Conservation (phyloP, 1,140 invertebrate species). For the Ericerus pela region DNA sequence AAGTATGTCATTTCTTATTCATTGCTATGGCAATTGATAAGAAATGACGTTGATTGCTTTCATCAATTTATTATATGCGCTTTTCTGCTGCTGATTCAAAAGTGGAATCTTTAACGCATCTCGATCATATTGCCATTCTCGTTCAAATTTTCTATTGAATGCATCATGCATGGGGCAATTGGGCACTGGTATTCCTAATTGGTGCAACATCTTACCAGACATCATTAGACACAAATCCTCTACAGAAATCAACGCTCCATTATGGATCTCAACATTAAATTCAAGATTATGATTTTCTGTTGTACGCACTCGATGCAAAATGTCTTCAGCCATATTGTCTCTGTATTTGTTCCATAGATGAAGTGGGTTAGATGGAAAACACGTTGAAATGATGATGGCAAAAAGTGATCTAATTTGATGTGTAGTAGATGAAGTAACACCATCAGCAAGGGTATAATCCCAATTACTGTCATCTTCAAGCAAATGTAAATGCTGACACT, state of each 20-base stretch:
- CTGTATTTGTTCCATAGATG: constrained; percentile 29
- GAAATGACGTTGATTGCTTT: too few species aligned
- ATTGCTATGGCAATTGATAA: too few species aligned
- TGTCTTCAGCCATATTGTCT: constrained; percentile 26
- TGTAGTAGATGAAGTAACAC: constrained; percentile 23
- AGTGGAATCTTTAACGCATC: too few species aligned
- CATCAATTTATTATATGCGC: too few species aligned
- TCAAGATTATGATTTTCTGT: constrained; percentile 5
- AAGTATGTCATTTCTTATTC: too few species aligned
- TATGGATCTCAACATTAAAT: constrained; percentile 27
- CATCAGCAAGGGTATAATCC: constrained; percentile 23
- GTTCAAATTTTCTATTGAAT: constrained; percentile 32
- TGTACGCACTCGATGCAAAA: constrained; percentile 8
- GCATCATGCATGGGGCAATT: constrained; percentile 31
- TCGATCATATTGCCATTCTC: too few species aligned
- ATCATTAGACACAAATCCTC: constrained; percentile 29
- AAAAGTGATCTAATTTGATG: constrained; percentile 29
- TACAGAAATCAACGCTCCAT: constrained; percentile 29
- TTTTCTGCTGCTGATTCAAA: too few species aligned
- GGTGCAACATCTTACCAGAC: constrained; percentile 25
- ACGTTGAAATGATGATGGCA: too few species aligned
- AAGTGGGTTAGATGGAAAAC: too few species aligned
- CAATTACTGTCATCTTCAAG: constrained; percentile 26
- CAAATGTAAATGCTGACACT: constrained; percentile 14
- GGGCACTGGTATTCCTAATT: constrained; percentile 30